Conservation (phyloP, 2,888 invertebrate species). For the Hesperia comma region DNA sequence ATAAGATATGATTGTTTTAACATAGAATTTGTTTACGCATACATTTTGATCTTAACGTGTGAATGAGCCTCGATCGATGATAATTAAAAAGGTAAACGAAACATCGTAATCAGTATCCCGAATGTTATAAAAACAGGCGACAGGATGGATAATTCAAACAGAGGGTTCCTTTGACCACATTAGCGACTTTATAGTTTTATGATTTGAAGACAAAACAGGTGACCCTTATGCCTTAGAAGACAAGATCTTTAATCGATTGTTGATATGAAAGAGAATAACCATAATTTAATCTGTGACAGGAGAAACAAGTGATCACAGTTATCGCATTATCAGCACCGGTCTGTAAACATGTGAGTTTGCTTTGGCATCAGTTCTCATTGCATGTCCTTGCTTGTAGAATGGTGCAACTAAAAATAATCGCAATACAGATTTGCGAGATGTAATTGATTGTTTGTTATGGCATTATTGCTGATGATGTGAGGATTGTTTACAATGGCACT, state of each 20-base stretch:
- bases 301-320: constrained; percentile 65
- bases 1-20: not conserved
- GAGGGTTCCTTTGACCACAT: constrained; percentile 71
- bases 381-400: constrained; percentile 46
- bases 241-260: constrained; percentile 22
- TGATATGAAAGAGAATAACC: constrained; percentile 19
- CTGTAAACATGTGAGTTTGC: constrained; percentile 65
- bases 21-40: not conserved
- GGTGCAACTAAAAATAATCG: constrained; percentile 36
- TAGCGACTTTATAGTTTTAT: constrained; percentile 53
- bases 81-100: constrained; percentile 29
- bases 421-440: constrained; percentile 14
- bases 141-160: constrained; percentile 67
- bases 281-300: constrained; percentile 60
- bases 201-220: not conserved
- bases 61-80: not conserved
- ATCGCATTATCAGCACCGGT: constrained; percentile 57
- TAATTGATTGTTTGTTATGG: constrained; percentile 5
- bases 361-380: constrained; percentile 55
- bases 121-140: constrained; percentile 44
- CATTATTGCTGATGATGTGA: not conserved
- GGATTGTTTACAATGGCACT: not conserved
- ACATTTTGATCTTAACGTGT: not conserved
- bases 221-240: constrained; percentile 9
- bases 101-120: constrained; percentile 40